phyloP scores from a whole-genome alignment of 2,888 invertebrate species.

The Catotricha subobsoleta region DNA sequence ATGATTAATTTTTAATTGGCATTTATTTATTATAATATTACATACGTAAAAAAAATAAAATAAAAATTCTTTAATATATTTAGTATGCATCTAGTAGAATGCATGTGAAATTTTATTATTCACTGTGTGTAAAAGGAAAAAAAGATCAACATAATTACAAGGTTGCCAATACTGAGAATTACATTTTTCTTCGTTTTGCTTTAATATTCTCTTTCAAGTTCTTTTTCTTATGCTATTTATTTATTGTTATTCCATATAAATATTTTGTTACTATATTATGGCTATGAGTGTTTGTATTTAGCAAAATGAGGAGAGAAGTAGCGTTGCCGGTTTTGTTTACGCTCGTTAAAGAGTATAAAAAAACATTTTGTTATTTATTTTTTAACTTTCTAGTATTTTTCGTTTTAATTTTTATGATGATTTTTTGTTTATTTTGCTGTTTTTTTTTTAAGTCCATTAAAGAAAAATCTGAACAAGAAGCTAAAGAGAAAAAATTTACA shows the following conservation, averaged over 20 bases:
- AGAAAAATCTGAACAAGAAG: slow-evolving; percentile 44
- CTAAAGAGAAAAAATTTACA: slow-evolving; percentile 35
- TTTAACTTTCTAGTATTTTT: too few species aligned
- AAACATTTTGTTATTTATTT: too few species aligned
- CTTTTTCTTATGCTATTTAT: too few species aligned
- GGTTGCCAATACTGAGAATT: background rate
- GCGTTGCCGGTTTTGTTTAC: too few species aligned
- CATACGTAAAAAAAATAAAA: background rate
- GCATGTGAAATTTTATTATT: background rate
- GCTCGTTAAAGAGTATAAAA: too few species aligned
- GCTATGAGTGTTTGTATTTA: too few species aligned
- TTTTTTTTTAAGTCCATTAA: slow-evolving; percentile 49
- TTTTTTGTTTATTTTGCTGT: background rate
- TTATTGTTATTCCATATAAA: too few species aligned
- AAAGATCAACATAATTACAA: background rate
- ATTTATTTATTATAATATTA: background rate
- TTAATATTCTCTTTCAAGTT: too few species aligned
- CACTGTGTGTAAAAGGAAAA: background rate
- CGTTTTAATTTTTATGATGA: background rate
- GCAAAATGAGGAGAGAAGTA: too few species aligned
- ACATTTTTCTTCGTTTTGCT: background rate
- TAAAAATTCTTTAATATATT: background rate
- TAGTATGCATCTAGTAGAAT: background rate
- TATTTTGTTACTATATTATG: too few species aligned
- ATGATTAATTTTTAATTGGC: too few species aligned